Evolutionary conservation across 2,797 vertebrate species (phyloP).

Genomic region (Channa striata): DNA sequence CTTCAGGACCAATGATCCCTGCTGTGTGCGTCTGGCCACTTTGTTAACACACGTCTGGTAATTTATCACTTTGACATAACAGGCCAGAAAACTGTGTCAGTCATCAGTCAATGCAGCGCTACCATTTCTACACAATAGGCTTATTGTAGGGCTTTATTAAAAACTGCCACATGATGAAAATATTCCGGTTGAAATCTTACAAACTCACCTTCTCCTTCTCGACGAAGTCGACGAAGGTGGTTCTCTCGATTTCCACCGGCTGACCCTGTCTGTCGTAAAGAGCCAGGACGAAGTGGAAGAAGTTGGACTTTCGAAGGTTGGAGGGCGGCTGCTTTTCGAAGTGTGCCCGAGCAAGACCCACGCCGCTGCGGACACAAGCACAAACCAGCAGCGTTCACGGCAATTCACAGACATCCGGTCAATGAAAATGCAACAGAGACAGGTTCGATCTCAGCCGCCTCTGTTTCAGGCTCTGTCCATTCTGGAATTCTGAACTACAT

Average conservation of each 20-base stretch:
- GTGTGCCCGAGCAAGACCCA: constrained; percentile 97
- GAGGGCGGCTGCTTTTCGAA: constrained; percentile 99
- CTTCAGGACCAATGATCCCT: constrained; percentile 44
- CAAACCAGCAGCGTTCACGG: constrained; percentile 52
- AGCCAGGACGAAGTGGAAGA: constrained; percentile 99
- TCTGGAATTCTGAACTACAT: background rate
- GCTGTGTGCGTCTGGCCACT: constrained; percentile 60
- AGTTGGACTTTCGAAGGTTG: constrained; percentile 99
- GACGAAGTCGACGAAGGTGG: constrained; percentile 96
- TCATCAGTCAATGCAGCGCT: constrained; percentile 3
- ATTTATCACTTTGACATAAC: constrained; percentile 59
- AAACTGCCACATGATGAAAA: background rate
- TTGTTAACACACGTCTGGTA: constrained; percentile 52
- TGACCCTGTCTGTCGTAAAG: constrained; percentile 98
- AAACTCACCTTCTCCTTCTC: constrained; percentile 97
- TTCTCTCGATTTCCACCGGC: constrained; percentile 98
- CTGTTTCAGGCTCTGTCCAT: background rate
- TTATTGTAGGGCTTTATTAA: background rate
- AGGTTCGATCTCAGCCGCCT: background rate
- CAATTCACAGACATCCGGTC: constrained; percentile 21
- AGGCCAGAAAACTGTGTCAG: constrained; percentile 30
- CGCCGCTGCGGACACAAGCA: constrained; percentile 92
- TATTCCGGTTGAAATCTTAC: background rate
- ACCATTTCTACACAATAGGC: background rate
- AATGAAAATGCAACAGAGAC: background rate